A percentile compares a stretch with the other conserved stretches of the same genome.
Evolutionary conservation across 2,888 invertebrate genomes (phyloP).

Genomic region (Hetaerina titia): DNA sequence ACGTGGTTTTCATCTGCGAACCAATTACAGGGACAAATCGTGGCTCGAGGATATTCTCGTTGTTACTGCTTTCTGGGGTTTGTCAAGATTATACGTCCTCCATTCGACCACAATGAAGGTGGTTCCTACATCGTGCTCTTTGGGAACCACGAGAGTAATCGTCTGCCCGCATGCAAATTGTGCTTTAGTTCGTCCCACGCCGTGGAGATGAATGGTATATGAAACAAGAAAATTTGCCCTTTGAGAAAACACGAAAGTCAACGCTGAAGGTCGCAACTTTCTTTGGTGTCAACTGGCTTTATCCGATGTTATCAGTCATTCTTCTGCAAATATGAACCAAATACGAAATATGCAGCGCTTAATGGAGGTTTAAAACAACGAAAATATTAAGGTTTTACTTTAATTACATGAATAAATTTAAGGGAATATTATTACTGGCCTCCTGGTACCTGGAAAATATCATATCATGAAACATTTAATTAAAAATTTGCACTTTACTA

Average conservation of each 20-base stretch:
- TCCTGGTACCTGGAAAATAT: too few species aligned
- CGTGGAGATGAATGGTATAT: neutral
- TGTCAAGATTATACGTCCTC: neutral
- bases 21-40: neutral
- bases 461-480: too few species aligned
- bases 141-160: neutral
- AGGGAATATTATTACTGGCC: too few species aligned
- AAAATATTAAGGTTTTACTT: too few species aligned
- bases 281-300: neutral
- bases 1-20: neutral
- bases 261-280: neutral
- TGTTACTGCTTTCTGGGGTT: neutral
- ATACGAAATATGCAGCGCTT: neutral
- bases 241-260: neutral
- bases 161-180: slow-evolving; percentile 1
- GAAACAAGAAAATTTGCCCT: neutral
- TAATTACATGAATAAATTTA: too few species aligned
- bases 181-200: neutral
- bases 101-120: neutral
- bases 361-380: neutral
- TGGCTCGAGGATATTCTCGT: neutral
- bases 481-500: too few species aligned
- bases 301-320: neutral
- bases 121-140: neutral
- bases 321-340: neutral